Evolutionary conservation across 1,140 invertebrate species (phyloP), one percentile per base, ranked within the genome.

Genomic region (Cydia fagiglandana): DNA sequence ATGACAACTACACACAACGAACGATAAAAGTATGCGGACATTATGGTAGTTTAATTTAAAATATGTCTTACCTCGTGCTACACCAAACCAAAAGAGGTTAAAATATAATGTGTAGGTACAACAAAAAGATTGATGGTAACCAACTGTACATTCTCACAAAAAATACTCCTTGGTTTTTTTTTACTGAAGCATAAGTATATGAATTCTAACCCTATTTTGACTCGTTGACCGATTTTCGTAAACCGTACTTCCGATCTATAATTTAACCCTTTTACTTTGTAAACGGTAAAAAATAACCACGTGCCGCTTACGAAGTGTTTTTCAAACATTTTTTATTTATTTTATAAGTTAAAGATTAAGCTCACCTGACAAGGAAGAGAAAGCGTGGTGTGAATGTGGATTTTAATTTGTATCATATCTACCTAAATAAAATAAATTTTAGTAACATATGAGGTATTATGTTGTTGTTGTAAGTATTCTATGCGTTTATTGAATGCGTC

Each of bases 191-290:
- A 7, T 24, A 24, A 24, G 24, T 24, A 24, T 61, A 13, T 78
- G 17, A 28, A 56, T 56, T 76, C 74, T 78, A 64, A 45, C 56
- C 38, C 53, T 75, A 30, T 13, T 77, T 84, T 82, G 85, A 86
- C 78, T 80, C 74, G 85, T 81, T 86, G 83, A 86, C 84, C 84
- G 76, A 86, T 47, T 82, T 82, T 64, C 68, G 77, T 83, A 82
- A 66, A 38, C 45, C 66, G 34, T 47, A 78, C 78, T 83, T 84
- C 82, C 83, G 80, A 24, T 75, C 45, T 34, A 56, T 75, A 75
- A 81, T 75, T 81, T 79, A 78, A 74, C 73, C 66, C 66, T 75
- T 76, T 61, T 41, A 56, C 68, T 73, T 30, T 74, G 73, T 78
- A 80, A 83, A 79, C 20, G 75, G 50, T 81, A 82, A 83, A 82